Base-by-base conservation (phyloP, 2,797 vertebrate genomes). In the Gymnothorax reevesii region DNA sequence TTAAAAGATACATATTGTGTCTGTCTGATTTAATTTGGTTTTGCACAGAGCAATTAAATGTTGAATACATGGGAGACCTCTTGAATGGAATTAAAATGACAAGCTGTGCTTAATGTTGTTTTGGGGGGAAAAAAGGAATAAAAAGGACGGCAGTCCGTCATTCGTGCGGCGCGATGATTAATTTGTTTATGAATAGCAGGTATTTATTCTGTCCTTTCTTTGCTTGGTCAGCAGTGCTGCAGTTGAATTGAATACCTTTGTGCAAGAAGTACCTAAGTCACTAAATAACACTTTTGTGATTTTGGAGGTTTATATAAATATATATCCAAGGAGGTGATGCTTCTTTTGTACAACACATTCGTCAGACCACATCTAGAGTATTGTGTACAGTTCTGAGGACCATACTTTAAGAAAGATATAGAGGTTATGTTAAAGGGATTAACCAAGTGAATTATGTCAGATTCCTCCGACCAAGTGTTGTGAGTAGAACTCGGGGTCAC, bases 1-100 rank as follows among this genome's bases (percentile, higher is more conserved):
- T 77, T 77, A 77, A 77, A 77, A 42, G 42, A 77, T 49, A 77
- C 73, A 79, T 54, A 79, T 79, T 79, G 75, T 79, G 75, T 79
- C 75, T 79, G 75, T 22, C 49, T 79, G 42, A 79, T 79, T 77
- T 77, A 42, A 77, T 79, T 79, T 17, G 5, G 75, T 79, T 79
- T 79, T 52, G 75, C 42, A 52, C 75, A 79, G 42, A 49, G 25
- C 71, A 79, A 54, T 79, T 79, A 54, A 79, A 79, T 79, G 75
- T 54, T 79, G 75, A 79, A 54, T 79, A 79, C 75, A 22, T 79
- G 4, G 20, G 75, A 79, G 75, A 54, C 42, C 49, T 54, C 42
- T 79, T 9, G 20, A 79, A 52, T 79, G 17, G 49, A 79, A 79
- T 79, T 79, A 54, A 79, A 79, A 52, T 20, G 75, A n/a, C 75